Evolutionary conservation across 2,888 invertebrate species (phyloP).

Genomic region (Drosophila nr. medialis): DNA sequence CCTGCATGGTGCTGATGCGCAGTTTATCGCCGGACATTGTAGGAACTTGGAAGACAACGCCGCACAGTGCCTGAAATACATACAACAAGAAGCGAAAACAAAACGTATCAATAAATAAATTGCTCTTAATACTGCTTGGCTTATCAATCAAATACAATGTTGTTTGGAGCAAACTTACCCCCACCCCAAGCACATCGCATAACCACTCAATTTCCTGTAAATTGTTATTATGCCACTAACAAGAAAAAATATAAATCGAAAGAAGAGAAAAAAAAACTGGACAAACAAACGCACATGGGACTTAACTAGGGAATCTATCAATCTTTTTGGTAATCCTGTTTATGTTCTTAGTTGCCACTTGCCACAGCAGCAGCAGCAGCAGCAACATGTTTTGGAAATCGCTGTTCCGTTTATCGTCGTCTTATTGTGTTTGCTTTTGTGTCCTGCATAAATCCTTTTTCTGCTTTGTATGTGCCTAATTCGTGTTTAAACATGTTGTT

Average conservation of each 20-base stretch:
- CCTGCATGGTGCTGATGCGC: slow-evolving; percentile 92
- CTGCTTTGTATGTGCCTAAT: slow-evolving; percentile 79
- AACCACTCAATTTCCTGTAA: slow-evolving; percentile 69
- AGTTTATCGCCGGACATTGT: slow-evolving; percentile 94
- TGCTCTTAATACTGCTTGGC: slow-evolving; percentile 23
- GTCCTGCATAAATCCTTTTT: slow-evolving; percentile 77
- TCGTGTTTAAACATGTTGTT: slow-evolving; percentile 79
- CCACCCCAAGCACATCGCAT: slow-evolving; percentile 11
- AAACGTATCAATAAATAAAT: slow-evolving; percentile 70
- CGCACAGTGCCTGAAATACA: slow-evolving; percentile 93
- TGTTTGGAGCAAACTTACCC: neutral
- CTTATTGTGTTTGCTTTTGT: slow-evolving; percentile 57
- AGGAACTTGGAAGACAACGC: slow-evolving; percentile 95
- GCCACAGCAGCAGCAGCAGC: slow-evolving; percentile 12
- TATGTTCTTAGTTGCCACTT: slow-evolving; percentile 52
- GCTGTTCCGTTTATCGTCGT: slow-evolving; percentile 38
- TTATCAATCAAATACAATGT: slow-evolving; percentile 70
- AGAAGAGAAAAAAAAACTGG: slow-evolving; percentile 8
- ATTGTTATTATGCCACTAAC: slow-evolving; percentile 30
- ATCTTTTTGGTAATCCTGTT: slow-evolving; percentile 77
- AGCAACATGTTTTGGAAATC: slow-evolving; percentile 22
- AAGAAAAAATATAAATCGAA: slow-evolving; percentile 8
- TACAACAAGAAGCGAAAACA: slow-evolving; percentile 77
- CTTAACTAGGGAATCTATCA: slow-evolving; percentile 69
- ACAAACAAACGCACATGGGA: slow-evolving; percentile 43